Percentiles rank a stretch among this genome's conserved stretches.
Conservation (phyloP, 2,888 invertebrate species). For the Pseudococcus viburni region DNA sequence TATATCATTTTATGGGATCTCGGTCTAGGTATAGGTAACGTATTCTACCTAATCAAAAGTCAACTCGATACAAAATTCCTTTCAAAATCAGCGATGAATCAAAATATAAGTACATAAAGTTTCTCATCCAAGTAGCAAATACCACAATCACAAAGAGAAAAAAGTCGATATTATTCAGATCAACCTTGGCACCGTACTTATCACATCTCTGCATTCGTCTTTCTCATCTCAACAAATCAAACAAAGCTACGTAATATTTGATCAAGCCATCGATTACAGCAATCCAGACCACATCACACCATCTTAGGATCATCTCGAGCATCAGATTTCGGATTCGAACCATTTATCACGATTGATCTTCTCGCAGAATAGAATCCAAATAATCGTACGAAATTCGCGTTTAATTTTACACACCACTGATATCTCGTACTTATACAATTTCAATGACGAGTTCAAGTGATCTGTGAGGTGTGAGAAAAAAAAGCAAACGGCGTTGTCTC, state of each 20-base stretch:
- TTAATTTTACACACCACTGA: conserved; percentile 47
- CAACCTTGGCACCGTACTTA: not conserved
- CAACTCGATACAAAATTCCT: too few relatives aligned
- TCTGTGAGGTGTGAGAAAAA: not conserved
- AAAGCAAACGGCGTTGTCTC: not conserved
- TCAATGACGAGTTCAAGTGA: conserved; percentile 31
- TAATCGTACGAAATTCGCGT: conserved; percentile 29
- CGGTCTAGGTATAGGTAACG: too few relatives aligned
- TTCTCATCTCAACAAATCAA: not conserved
- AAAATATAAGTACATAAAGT: not conserved
- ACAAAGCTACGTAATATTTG: not conserved
- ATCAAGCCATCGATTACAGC: not conserved
- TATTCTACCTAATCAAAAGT: too few relatives aligned
- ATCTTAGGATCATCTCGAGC: not conserved
- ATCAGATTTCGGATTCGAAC: not conserved
- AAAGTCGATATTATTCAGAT: not conserved
- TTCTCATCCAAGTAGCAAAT: not conserved
- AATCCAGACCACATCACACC: not conserved
- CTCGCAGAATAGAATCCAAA: not conserved
- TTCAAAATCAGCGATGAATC: too few relatives aligned
- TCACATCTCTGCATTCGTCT: not conserved
- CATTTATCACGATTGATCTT: conserved; percentile 1
- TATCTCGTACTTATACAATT: not conserved
- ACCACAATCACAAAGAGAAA: not conserved
- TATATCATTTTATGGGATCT: too few relatives aligned